phyloP scores from a whole-genome alignment of 2,888 invertebrate genomes.

The Caenorhabditis japonica region DNA sequence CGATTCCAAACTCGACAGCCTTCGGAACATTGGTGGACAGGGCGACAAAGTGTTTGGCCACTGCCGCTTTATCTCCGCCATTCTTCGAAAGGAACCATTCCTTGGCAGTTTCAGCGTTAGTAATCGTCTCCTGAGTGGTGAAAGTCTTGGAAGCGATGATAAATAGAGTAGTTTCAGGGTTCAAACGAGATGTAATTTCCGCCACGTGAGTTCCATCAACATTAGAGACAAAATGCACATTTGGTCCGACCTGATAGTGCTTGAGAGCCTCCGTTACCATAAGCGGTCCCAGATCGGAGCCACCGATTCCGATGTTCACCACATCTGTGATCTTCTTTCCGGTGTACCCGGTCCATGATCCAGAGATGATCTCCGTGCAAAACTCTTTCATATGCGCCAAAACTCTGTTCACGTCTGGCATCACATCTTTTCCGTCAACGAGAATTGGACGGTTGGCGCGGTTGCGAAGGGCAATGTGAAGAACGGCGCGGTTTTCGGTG shows the following conservation, averaged over 20 bases:
- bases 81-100: slow-evolving; percentile 88
- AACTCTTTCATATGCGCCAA: slow-evolving; percentile 95
- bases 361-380: slow-evolving; percentile 82
- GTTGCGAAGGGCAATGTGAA: slow-evolving; percentile 94
- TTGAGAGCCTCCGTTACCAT: slow-evolving; percentile 94
- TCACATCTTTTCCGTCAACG: slow-evolving; percentile 90
- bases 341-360: slow-evolving; percentile 85
- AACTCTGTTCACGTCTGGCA: slow-evolving; percentile 91
- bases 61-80: slow-evolving; percentile 78
- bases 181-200: slow-evolving; percentile 89
- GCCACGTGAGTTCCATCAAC: slow-evolving; percentile 98
- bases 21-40: slow-evolving; percentile 93
- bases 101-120: slow-evolving; percentile 98
- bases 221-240: slow-evolving; percentile 96
- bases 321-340: slow-evolving; percentile 96
- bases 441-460: slow-evolving; percentile 85
- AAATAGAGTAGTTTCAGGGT: slow-evolving; percentile 94
- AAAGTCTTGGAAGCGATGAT: slow-evolving; percentile 99
- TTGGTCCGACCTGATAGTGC: slow-evolving; percentile 87
- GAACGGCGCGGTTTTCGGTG: slow-evolving; percentile 94
- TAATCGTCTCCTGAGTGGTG: slow-evolving; percentile 97
- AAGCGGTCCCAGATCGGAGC: slow-evolving; percentile 88
- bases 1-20: slow-evolving; percentile 97
- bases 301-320: slow-evolving; percentile 98
- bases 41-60: slow-evolving; percentile 98